Evolutionary conservation across 92 coral and sea anemone species (phyloP).

Genomic region (Porites divaricata): DNA sequence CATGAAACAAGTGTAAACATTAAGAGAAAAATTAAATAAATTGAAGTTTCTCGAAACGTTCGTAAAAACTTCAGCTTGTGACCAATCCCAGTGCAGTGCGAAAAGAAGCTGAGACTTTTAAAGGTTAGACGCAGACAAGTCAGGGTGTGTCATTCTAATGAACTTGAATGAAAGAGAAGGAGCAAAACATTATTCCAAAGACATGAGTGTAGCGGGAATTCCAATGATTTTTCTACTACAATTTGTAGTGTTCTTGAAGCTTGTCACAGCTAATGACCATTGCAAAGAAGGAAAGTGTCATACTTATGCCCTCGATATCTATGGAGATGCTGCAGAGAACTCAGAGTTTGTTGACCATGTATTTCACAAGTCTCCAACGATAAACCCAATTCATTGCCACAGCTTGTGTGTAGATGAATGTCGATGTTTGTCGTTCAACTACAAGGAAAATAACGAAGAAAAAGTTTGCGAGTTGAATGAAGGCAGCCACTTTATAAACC

Average conservation of each 20-base stretch:
- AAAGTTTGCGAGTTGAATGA: slow-evolving; percentile 16
- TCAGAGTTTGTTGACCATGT: slow-evolving; percentile 19
- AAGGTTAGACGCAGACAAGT: too few species aligned
- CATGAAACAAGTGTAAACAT: too few species aligned
- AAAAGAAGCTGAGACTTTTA: too few species aligned
- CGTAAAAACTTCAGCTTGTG: too few species aligned
- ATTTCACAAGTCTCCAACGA: background rate
- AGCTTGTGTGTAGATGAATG: slow-evolving; percentile 16
- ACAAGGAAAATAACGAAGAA: background rate
- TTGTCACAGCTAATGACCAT: background rate
- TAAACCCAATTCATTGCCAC: slow-evolving; percentile 12
- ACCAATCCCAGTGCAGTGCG: too few species aligned
- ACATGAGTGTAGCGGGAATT: background rate
- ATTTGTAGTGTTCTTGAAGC: background rate
- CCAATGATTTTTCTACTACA: background rate
- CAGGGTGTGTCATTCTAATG: too few species aligned
- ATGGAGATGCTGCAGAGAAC: slow-evolving; percentile 19
- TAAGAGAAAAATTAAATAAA: too few species aligned
- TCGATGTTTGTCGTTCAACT: slow-evolving; percentile 42
- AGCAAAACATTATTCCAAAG: too few species aligned
- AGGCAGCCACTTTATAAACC: background rate
- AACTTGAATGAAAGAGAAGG: too few species aligned
- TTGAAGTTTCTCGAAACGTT: too few species aligned
- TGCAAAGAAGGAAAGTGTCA: slow-evolving; percentile 1
- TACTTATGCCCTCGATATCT: background rate